phyloP scores from a whole-genome alignment of 2,888 invertebrate genomes.

The Sminthurinus aureus region DNA sequence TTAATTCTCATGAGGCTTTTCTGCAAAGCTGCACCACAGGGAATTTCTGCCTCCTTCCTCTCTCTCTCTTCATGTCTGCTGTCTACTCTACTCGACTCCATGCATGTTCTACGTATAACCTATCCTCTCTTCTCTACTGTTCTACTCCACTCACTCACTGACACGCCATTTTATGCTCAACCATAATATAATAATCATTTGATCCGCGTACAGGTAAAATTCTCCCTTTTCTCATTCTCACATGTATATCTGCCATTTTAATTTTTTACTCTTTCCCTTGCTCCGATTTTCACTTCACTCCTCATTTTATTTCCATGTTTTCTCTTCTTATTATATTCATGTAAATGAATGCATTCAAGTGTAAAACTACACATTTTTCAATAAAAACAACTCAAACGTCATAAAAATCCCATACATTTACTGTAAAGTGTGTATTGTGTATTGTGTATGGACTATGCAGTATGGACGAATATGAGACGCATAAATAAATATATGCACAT shows the following conservation, averaged over 20 bases:
- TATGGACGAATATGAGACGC: too few relatives aligned
- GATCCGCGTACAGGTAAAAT: constrained; percentile 9
- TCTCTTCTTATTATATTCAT: neutral
- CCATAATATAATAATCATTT: constrained; percentile 29
- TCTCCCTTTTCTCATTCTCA: neutral
- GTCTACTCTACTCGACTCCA: neutral
- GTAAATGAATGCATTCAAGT: neutral
- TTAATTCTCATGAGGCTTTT: constrained; percentile 59
- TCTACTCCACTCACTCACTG: neutral
- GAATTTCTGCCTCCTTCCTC: constrained; percentile 12
- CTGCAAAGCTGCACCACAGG: constrained; percentile 27
- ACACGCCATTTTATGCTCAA: constrained; percentile 22
- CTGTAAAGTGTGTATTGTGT: too few relatives aligned
- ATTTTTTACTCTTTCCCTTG: neutral
- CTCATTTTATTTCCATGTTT: neutral
- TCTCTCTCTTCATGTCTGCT: neutral
- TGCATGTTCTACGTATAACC: neutral
- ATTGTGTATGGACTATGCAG: neutral
- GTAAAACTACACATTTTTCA: neutral
- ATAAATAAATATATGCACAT: neutral
- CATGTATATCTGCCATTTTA: neutral
- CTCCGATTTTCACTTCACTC: neutral
- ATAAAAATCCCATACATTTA: neutral
- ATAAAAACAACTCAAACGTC: neutral
- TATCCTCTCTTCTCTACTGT: neutral